These are phyloP conservation scores for Dorcus hopei DNA, from an alignment of 2,888 invertebrate genomes.

Conservation along the genomic window DNA sequence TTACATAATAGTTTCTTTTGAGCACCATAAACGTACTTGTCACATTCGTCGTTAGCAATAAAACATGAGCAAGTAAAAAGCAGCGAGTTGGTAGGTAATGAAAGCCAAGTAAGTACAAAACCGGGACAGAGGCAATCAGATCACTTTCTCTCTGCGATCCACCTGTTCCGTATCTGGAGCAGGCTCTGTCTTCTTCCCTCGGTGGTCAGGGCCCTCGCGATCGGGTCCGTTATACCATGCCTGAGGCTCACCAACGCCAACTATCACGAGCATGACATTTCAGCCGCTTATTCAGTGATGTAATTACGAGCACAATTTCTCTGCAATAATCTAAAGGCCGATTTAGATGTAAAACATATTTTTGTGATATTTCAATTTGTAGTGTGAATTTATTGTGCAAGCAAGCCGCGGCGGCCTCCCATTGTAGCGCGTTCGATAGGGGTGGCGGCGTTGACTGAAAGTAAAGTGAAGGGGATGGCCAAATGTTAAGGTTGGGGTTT, in stretches of 20 bases:
- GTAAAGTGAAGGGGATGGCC: constrained; percentile 16
- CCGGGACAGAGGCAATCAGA: constrained; percentile 23
- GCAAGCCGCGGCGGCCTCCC: constrained; percentile 5
- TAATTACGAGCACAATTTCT: constrained; percentile 27
- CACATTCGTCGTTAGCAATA: no score
- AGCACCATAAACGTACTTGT: no score
- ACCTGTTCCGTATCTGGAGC: constrained; percentile 41
- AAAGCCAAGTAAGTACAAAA: not conserved
- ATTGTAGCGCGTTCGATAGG: constrained; percentile 7
- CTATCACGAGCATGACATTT: constrained; percentile 34
- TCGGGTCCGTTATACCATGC: constrained; percentile 22
- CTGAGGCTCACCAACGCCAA: constrained; percentile 27
- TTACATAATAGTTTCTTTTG: no score
- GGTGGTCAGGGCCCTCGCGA: constrained; percentile 27
- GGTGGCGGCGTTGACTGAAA: constrained; percentile 1
- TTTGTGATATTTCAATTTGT: constrained; percentile 31
- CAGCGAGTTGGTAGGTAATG: no score
- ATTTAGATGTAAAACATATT: constrained; percentile 25
- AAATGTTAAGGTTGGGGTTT: constrained; percentile 14
- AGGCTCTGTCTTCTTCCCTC: constrained; percentile 24
- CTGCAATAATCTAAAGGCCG: constrained; percentile 22
- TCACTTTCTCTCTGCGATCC: constrained; percentile 41
- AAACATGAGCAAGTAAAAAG: no score
- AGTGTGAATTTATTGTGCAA: constrained; percentile 17
- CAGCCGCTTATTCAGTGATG: constrained; percentile 20